A percentile compares a stretch with the other conserved stretches of the same genome.
These are phyloP conservation scores for Lasioglossum morio DNA, from an alignment of 2,888 invertebrate genomes.

Conservation along the genomic window DNA sequence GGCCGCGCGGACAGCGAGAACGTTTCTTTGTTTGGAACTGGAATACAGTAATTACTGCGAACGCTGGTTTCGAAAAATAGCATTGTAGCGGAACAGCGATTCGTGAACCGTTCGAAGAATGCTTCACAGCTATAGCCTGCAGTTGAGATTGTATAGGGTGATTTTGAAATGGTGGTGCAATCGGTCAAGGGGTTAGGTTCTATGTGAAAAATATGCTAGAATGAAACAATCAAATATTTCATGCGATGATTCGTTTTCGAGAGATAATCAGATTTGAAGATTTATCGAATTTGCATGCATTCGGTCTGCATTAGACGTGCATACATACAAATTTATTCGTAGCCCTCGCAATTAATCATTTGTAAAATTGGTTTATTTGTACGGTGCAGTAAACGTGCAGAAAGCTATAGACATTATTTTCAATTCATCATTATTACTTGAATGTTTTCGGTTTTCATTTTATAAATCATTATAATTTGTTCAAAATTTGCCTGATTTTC, in stretches of 20 bases:
- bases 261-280: background rate
- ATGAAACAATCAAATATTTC: background rate
- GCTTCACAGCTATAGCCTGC: background rate
- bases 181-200: no score
- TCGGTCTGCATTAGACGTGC: no score
- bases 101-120: background rate
- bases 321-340: no score
- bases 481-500: no score
- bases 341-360: no score
- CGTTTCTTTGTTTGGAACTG: slow-evolving; percentile 13
- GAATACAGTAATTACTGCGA: slow-evolving; percentile 6
- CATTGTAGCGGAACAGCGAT: background rate
- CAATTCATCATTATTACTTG: no score
- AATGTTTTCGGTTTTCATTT: no score
- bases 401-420: no score
- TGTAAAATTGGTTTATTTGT: no score
- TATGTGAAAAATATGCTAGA: background rate
- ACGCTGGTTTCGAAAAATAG: background rate
- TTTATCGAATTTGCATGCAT: no score
- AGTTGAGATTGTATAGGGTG: background rate
- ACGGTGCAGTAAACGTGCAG: no score
- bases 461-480: no score
- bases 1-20: background rate
- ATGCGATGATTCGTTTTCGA: background rate
- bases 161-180: background rate